These are phyloP conservation scores for Pteria penguin DNA, from an alignment of 2,888 invertebrate genomes.

Conservation along the genomic window DNA sequence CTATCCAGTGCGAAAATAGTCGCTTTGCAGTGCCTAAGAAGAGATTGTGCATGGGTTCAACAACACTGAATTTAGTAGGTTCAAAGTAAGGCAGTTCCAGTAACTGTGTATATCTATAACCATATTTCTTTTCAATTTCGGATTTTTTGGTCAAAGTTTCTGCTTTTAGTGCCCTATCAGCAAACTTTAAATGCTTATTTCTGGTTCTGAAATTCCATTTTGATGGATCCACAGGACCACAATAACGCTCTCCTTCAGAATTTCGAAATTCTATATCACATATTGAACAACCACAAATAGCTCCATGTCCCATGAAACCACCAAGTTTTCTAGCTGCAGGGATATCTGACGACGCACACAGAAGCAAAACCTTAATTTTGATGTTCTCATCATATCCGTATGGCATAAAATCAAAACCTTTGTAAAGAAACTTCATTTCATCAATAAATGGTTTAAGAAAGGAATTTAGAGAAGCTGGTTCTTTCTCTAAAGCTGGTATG, in stretches of 20 bases:
- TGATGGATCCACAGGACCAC: background rate
- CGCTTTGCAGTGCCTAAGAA: constrained; percentile 4
- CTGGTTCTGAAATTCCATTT: background rate
- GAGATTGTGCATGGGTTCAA: constrained; percentile 7
- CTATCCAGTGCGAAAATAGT: background rate
- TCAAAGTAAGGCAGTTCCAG: constrained; percentile 9
- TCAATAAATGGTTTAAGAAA: constrained; percentile 13
- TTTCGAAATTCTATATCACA: background rate
- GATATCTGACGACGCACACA: constrained; percentile 10
- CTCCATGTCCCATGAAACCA: constrained; percentile 5
- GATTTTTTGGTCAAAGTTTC: background rate
- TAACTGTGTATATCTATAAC: background rate
- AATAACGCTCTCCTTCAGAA: background rate
- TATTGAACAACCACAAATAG: background rate
- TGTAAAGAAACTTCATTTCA: constrained; percentile 15
- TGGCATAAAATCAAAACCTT: background rate
- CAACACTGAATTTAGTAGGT: background rate
- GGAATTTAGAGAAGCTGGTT: background rate
- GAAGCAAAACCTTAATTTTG: constrained; percentile 6
- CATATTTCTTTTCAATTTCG: background rate
- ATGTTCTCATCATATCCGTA: background rate
- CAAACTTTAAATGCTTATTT: background rate
- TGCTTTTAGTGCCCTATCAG: background rate
- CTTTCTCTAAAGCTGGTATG: constrained; percentile 3
- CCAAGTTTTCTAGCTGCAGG: constrained; percentile 1